Evolutionary conservation across 2,797 vertebrate species (phyloP).

Genomic region (Microctenopoma steveboyesi): DNA sequence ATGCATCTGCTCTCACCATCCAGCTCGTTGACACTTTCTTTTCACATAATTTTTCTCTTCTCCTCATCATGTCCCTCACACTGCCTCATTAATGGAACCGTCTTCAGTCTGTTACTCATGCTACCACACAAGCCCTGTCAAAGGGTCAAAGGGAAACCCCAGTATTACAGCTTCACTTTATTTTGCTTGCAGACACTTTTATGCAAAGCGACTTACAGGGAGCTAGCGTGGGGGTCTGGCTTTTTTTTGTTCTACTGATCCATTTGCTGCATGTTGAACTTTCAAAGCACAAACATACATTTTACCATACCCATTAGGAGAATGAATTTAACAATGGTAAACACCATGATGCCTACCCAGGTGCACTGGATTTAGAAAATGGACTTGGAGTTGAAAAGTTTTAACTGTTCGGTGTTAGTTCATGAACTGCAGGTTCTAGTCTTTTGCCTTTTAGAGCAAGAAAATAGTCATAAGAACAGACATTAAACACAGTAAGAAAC

Average conservation of each 20-base stretch:
- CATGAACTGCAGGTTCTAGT: background rate
- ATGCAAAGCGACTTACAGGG: too few relatives aligned
- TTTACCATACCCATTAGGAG: background rate
- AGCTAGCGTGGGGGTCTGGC: too few relatives aligned
- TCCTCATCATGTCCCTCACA: constrained; percentile 43
- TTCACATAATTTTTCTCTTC: constrained; percentile 17
- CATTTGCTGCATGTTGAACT: background rate
- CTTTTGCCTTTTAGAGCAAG: background rate
- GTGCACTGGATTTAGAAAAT: background rate
- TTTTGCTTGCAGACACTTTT: too few relatives aligned
- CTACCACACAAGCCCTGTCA: constrained; percentile 39
- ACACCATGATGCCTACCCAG: background rate
- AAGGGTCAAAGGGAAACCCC: constrained; percentile 30
- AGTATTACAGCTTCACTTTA: background rate
- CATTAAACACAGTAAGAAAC: background rate
- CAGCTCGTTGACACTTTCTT: constrained; percentile 50
- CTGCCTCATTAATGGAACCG: constrained; percentile 55
- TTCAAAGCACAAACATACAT: background rate
- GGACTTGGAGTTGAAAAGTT: background rate
- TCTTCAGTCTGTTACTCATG: constrained; percentile 18
- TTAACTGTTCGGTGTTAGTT: too few relatives aligned
- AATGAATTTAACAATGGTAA: background rate
- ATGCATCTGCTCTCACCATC: constrained; percentile 42
- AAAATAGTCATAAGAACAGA: background rate
- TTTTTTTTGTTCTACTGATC: background rate